Evolutionary conservation across 2,797 vertebrate genomes (phyloP).

Genomic region (Antennarius maculatus): DNA sequence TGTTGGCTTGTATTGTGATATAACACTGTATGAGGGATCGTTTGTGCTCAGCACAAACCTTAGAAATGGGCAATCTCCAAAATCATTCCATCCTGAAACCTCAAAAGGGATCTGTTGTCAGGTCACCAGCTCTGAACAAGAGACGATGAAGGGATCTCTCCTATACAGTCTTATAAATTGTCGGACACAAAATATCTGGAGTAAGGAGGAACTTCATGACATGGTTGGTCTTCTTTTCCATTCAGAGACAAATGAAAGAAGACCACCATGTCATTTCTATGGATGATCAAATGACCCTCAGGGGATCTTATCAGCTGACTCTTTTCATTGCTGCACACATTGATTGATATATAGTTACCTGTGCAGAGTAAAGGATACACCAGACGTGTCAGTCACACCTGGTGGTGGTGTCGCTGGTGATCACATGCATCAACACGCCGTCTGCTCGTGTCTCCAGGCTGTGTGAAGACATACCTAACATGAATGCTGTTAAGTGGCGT

Average conservation of each 20-base stretch:
- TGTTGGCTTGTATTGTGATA: constrained; percentile 80
- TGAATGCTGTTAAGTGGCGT: constrained; percentile 15
- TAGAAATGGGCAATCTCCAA: constrained; percentile 4
- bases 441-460: constrained; percentile 57
- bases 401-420: constrained; percentile 14
- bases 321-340: constrained; percentile 63
- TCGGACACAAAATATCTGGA: constrained; percentile 75
- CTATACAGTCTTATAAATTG: constrained; percentile 73
- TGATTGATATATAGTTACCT: constrained; percentile 73
- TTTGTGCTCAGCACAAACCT: constrained; percentile 69
- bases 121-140: neutral
- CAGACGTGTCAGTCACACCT: constrained; percentile 65
- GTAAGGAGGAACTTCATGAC: constrained; percentile 85
- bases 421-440: constrained; percentile 46
- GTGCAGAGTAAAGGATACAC: constrained; percentile 55
- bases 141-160: constrained; percentile 83
- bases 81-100: neutral
- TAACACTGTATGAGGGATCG: constrained; percentile 83
- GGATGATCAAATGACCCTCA: constrained; percentile 75
- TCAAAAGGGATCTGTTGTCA: neutral
- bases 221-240: constrained; percentile 82
- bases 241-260: constrained; percentile 78
- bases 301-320: constrained; percentile 59
- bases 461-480: constrained; percentile 40
- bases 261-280: constrained; percentile 78